phyloP scores from a whole-genome alignment of 1,140 invertebrate genomes.

The Drosophila triauraria region DNA sequence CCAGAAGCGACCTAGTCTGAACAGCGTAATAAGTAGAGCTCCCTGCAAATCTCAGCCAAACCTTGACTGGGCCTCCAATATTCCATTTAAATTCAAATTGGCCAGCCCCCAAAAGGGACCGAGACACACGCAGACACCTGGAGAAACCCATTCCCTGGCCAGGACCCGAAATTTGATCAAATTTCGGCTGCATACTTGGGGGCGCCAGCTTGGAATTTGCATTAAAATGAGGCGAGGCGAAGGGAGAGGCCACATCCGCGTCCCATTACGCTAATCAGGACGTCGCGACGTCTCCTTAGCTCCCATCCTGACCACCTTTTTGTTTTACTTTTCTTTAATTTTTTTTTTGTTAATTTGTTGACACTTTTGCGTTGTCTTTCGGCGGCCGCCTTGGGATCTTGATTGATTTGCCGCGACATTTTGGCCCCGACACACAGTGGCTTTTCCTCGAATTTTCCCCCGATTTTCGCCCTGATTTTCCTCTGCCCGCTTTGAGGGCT shows the following conservation, averaged over 20 bases:
- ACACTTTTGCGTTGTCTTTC: constrained; percentile 13
- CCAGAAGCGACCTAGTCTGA: too few species aligned
- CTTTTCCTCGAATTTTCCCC: not conserved
- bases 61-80: not conserved
- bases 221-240: constrained; percentile 58
- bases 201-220: constrained; percentile 57
- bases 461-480: not conserved
- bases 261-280: constrained; percentile 66
- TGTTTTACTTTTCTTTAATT: not conserved
- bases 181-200: constrained; percentile 45
- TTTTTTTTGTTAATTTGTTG: constrained; percentile 45
- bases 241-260: constrained; percentile 1
- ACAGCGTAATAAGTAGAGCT: not conserved
- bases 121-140: not conserved
- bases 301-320: not conserved
- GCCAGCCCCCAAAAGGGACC: not conserved
- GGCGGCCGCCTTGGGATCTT: constrained; percentile 8
- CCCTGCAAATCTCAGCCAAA: not conserved
- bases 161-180: constrained; percentile 49
- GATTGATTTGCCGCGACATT: constrained; percentile 71
- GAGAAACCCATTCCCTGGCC: not conserved
- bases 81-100: constrained; percentile 49
- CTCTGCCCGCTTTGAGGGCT: constrained; percentile 12
- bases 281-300: not conserved
- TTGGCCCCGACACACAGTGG: constrained; percentile 13